Conservation (phyloP, 2,888 invertebrate genomes). For the Furcula furcula region DNA sequence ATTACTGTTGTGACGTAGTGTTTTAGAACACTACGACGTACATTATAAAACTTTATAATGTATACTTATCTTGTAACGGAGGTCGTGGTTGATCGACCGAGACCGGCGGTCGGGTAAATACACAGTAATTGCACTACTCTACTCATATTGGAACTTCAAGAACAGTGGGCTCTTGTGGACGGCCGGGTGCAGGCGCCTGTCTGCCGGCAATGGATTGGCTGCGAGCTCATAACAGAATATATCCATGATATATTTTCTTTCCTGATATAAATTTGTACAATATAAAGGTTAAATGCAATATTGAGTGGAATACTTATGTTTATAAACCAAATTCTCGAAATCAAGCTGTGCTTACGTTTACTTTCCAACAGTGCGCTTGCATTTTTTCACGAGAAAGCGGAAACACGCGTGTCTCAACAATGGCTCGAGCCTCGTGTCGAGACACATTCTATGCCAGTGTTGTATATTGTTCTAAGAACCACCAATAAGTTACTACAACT, state of each 20-base stretch:
- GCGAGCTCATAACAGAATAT: too few species aligned
- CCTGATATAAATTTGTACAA: too few species aligned
- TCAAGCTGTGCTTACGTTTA: constrained; percentile 48
- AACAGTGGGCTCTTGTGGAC: constrained; percentile 66
- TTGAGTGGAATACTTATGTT: constrained; percentile 18
- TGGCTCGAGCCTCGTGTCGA: constrained; percentile 63
- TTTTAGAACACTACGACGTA: constrained; percentile 10
- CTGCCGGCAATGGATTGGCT: constrained; percentile 35
- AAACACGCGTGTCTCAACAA: constrained; percentile 76
- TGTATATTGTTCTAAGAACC: constrained; percentile 70
- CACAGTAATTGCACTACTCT: constrained; percentile 46
- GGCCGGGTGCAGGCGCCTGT: constrained; percentile 45
- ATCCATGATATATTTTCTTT: too few species aligned
- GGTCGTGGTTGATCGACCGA: constrained; percentile 40
- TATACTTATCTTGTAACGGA: constrained; percentile 17
- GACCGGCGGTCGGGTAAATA: constrained; percentile 28
- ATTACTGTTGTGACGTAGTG: not conserved
- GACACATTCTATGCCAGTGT: constrained; percentile 63
- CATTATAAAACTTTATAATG: constrained; percentile 17
- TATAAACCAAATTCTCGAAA: constrained; percentile 39
- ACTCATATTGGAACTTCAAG: constrained; percentile 48
- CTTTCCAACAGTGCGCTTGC: constrained; percentile 74
- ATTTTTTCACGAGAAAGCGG: constrained; percentile 81
- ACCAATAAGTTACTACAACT: constrained; percentile 35
- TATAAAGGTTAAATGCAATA: constrained; percentile 3